Evolutionary conservation across 2,113 vertebrate genomes (phyloP).

Genomic region (Ranitomeya variabilis): DNA sequence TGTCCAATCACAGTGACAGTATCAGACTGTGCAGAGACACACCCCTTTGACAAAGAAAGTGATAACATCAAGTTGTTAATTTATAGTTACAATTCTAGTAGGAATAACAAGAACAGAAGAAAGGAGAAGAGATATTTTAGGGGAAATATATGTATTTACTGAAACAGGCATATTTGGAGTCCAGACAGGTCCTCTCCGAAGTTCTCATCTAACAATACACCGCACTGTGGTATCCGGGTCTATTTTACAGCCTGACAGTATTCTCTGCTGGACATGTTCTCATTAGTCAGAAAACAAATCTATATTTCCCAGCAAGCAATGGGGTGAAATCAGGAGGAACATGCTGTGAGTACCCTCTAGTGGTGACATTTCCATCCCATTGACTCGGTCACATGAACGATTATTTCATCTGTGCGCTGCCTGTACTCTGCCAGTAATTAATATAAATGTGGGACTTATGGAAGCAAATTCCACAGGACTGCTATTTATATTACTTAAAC

Average conservation of each 20-base stretch:
- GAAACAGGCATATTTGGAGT: too few relatives aligned
- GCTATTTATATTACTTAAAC: constrained; percentile 22
- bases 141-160: too few relatives aligned
- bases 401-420: background rate
- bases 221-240: background rate
- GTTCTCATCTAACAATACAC: background rate
- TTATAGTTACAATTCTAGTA: too few relatives aligned
- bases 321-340: background rate
- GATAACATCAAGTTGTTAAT: too few relatives aligned
- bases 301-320: background rate
- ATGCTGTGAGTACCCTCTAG: constrained; percentile 41
- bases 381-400: background rate
- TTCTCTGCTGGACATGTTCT: background rate
- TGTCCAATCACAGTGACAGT: too few relatives aligned
- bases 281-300: background rate
- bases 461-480: constrained; percentile 25
- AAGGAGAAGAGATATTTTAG: too few relatives aligned
- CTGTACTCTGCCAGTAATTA: background rate
- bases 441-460: constrained; percentile 34
- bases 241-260: background rate
- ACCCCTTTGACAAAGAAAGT: too few relatives aligned
- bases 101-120: too few relatives aligned
- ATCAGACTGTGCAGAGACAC: too few relatives aligned
- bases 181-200: too few relatives aligned
- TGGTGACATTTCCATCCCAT: constrained; percentile 19